Percentiles rank a stretch among this genome's conserved stretches.
These are phyloP conservation scores for Gallinago nigripennis DNA, from an alignment of 2,797 vertebrate genomes.

Conservation along the genomic window DNA sequence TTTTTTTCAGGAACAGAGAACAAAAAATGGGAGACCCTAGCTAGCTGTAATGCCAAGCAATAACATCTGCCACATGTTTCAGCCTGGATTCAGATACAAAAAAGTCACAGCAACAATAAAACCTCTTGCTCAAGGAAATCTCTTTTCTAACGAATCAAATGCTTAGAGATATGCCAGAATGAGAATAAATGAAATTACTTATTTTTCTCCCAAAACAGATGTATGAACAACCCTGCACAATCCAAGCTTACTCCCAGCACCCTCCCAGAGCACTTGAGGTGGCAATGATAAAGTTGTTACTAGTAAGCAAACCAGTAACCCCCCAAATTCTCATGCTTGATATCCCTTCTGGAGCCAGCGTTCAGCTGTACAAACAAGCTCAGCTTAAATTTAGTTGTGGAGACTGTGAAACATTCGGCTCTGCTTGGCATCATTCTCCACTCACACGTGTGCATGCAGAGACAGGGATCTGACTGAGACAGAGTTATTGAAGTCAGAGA, in stretches of 20 bases:
- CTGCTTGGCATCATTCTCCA: neutral
- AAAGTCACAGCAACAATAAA: neutral
- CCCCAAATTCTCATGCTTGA: neutral
- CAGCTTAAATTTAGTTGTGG: constrained; percentile 27
- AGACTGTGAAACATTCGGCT: constrained; percentile 1
- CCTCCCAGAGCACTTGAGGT: neutral
- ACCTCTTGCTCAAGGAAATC: neutral
- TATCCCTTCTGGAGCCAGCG: neutral
- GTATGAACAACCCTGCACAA: neutral
- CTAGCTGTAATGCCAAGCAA: neutral
- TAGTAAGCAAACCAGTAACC: neutral
- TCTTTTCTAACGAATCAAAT: neutral
- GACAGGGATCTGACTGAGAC: neutral
- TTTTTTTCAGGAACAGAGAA: neutral
- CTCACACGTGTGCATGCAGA: neutral
- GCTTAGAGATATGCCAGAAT: neutral
- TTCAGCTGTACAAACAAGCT: constrained; percentile 52
- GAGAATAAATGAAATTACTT: neutral
- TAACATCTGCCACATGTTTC: neutral
- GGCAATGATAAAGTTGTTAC: constrained; percentile 13
- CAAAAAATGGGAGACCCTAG: neutral
- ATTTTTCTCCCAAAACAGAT: neutral
- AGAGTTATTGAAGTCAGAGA: neutral
- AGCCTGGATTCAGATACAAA: neutral
- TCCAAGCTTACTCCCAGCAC: neutral